Base-by-base conservation (phyloP, 2,888 invertebrate species). In the Penaeus monodon region DNA sequence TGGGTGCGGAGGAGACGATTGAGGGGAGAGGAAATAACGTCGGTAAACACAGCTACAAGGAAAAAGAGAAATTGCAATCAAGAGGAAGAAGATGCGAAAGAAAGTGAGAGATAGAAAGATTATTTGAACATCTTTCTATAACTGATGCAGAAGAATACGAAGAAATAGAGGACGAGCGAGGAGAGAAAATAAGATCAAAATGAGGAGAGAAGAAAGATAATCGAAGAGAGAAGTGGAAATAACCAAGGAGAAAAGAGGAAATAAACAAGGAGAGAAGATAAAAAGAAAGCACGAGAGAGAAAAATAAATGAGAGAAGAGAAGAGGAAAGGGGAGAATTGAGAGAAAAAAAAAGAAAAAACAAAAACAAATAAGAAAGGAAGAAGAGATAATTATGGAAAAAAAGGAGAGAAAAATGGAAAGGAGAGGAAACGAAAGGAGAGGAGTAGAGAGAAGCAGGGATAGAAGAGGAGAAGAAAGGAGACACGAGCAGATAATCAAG, bases 251-350 rank as follows among this genome's bases (percentile, higher is more conserved):
- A 77, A 0, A 49, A 49, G 49, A 77, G 44, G 10, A 10, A 44
- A 44, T 44, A 77, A 77, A n/a, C n/a, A 77, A 77, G n/a, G 20
- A 17, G 77, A 17, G 27, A 77, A 49, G 20, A 77, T n/a, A n/a
- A n/a, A n/a, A n/a, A n/a, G n/a, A n/a, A n/a, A n/a, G n/a, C n/a
- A n/a, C n/a, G n/a, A n/a, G 1, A 44, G 44, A 10, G 10, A 44
- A 38, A 4, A 3, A 44, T 10, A 10, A 44, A 44, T 1, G 10
- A 0, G 6, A 44, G 1, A 10, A 1, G 44, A 44, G 33, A 74
- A 1, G 33, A 33, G 33, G 2, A 38, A 38, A 44, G 38, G n/a
- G 20, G n/a, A 57, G 24, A 33, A 38, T n/a, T n/a, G 76, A 33
- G 64, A 33, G 65, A 33, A 79, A 64, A 14, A 27, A 27, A 49